A percentile compares a stretch with the other conserved stretches of the same genome.
phyloP scores from a whole-genome alignment of 2,797 vertebrate genomes.

The Fratercula arctica region DNA sequence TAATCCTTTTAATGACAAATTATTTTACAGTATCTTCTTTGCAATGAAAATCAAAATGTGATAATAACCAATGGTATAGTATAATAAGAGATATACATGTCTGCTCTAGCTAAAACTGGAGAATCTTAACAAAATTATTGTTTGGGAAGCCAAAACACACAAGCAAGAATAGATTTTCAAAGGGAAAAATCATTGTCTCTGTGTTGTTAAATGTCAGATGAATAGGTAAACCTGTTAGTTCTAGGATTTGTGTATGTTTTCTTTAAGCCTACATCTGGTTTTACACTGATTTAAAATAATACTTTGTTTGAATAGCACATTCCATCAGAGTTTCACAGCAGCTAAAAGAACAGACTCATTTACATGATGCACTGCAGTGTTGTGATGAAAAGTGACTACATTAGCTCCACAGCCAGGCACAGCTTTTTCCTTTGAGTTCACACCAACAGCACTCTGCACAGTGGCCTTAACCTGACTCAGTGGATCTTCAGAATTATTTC shows the following conservation, averaged over 20 bases:
- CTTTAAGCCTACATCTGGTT: neutral
- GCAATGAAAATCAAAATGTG: neutral
- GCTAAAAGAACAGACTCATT: constrained; percentile 15
- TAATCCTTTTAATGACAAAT: neutral
- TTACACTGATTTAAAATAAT: neutral
- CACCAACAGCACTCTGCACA: neutral
- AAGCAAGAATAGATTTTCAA: neutral
- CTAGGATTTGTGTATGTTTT: neutral
- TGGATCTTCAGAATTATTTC: neutral
- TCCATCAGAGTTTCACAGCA: constrained; percentile 35
- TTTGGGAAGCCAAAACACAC: neutral
- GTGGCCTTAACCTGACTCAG: neutral
- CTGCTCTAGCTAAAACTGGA: neutral
- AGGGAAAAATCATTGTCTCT: neutral
- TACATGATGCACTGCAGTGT: neutral
- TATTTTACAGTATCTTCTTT: neutral
- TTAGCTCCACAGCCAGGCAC: neutral
- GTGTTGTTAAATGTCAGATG: neutral
- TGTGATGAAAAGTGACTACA: neutral
- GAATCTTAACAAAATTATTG: neutral
- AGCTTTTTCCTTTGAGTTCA: neutral
- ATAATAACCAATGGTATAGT: neutral
- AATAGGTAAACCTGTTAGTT: neutral
- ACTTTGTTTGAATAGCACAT: constrained; percentile 4
- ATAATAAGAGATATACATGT: neutral